Conservation (phyloP, 2,113 vertebrate species). For the Collichthys lucidus region DNA sequence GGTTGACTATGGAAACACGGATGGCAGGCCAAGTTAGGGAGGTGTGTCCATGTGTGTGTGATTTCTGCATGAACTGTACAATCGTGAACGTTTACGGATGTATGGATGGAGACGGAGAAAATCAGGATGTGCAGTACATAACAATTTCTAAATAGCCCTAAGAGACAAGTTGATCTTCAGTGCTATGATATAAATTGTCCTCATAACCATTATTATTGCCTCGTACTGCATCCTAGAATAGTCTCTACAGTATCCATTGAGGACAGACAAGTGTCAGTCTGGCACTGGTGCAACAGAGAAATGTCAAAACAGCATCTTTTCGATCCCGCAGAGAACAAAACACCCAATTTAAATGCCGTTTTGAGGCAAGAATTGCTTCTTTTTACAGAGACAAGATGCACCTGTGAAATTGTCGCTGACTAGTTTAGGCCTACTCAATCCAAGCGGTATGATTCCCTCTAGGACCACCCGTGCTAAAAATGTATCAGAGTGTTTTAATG, state of each 20-base stretch:
- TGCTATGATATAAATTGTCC: neutral
- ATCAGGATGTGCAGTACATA: neutral
- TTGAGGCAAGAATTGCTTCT: too few species aligned
- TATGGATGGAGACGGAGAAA: neutral
- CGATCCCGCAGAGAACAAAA: constrained; percentile 11
- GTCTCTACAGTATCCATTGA: neutral
- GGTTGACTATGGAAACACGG: constrained; percentile 64
- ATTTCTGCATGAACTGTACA: constrained; percentile 23
- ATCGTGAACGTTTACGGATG: neutral
- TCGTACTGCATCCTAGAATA: neutral
- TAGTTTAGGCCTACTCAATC: neutral
- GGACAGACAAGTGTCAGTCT: neutral
- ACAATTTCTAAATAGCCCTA: neutral
- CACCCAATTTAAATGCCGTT: too few species aligned
- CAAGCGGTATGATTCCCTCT: neutral
- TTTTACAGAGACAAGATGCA: neutral
- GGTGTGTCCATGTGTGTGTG: constrained; percentile 29
- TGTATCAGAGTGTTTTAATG: constrained; percentile 55
- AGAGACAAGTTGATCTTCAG: neutral
- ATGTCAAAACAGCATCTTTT: constrained; percentile 19
- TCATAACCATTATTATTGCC: neutral
- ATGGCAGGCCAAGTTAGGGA: constrained; percentile 54
- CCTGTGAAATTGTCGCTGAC: too few species aligned
- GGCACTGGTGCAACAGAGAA: constrained; percentile 4
- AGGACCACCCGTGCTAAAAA: constrained; percentile 43